Base-by-base conservation (phyloP, 2,797 vertebrate species). In the Danio kyathit region DNA sequence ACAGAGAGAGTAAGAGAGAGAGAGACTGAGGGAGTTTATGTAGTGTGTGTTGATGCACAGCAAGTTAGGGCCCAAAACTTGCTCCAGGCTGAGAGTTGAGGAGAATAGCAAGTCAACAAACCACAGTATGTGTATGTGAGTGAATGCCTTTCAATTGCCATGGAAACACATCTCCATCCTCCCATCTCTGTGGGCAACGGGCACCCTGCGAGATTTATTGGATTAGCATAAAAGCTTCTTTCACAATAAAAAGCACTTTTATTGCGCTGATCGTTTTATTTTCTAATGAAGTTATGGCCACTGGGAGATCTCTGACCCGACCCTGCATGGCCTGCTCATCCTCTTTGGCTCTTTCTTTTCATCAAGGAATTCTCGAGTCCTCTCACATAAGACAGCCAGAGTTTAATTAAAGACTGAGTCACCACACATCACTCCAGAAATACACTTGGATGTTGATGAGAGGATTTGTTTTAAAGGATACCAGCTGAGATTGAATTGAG, bases 211-310 rank as follows among this genome's bases (percentile, higher is more conserved):
- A 86, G 86, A 85, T 79, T 89, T 93, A 94, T 92, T 92, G 87
- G 92, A 94, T 94, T 93, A 91, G 90, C 86, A 90, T 92, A 88
- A 94, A 93, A 92, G 90, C 90, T 87, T 71, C 56, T 90, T 90
- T 92, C 89, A 92, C 91, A 91, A 93, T 93, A 91, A 92, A 88
- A 92, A 89, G 86, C 85, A 75, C 81, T 80, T 81, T 87, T 90
- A 90, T 90, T 89, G 90, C 87, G 90, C 89, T 92, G 93, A 94
- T 93, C 92, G 88, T 92, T 93, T 91, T 90, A 92, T 93, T 92
- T 88, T 90, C 90, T 91, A 93, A 94, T 92, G 81, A 94, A 93
- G 91, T 94, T 93, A 93, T 56, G 19, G 76, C 66, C 78, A 84
- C 73, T 79, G 78, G 71, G 73, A 79, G 72, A 85, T 75, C 69